Evolutionary conservation across 37 sponge, comb jelly and placozoan genomes (phyloP), one percentile per base, ranked within the genome.

Genomic region (Bolinopsis microptera): DNA sequence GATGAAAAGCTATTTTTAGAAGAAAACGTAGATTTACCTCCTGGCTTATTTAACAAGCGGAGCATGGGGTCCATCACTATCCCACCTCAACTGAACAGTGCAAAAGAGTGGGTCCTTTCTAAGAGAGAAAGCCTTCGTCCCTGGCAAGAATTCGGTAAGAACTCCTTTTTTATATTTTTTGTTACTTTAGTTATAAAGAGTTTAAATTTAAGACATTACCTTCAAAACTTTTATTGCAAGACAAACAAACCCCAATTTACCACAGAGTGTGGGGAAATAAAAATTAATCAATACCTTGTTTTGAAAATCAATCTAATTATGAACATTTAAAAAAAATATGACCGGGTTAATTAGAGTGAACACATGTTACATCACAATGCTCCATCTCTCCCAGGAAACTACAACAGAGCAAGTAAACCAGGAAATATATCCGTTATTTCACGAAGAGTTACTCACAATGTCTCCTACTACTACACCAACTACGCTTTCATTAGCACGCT

Each of bases 401-500:
- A 86, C 90, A 39, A 86, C 90, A 13, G 90, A 41, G 41, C 61
- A 1, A 86, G 90, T 48, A 86, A 86, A 30, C 90, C 90, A 39
- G 90, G 30, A 39, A 38, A 86, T 23, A 41, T 41, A 27, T 40
- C 26, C 1, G 30, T 86, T 24, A 41, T 86, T 23, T 36, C 90
- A 2, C 0, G 31, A 27, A 39, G 90, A 27, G 61, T 86, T 28
- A 41, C 48, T 25, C 90, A 86, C 90, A 86, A 86, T 86, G 90
- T 86, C 28, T 22, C 36, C 1, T 86, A 86, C 61, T 86, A 86
- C 90, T 86, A 86, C 90, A 86, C 90, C n/a, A 86, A 86, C 61
- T 86, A 86, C 36, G 90, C 90, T 34, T 86, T 86, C 30, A 86
- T 86, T 48, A 86, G 90, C 22, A 38, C 90, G 2, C 61, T 41